These are phyloP conservation scores for Turdus rufiventris DNA, from an alignment of 2,113 vertebrate genomes.

Conservation along the genomic window DNA sequence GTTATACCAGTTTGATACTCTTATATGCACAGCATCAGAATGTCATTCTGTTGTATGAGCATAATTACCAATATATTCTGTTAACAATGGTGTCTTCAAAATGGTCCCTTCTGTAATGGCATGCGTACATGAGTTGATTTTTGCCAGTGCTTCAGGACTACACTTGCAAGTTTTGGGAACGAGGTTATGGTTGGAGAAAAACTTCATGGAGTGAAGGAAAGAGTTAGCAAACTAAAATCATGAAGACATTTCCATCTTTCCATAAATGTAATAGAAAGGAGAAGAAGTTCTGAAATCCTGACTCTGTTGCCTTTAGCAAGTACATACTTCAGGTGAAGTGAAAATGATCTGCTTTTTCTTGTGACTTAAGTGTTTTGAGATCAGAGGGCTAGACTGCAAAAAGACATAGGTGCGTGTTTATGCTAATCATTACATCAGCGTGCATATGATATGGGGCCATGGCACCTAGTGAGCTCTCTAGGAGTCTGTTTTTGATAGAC, in stretches of 20 bases:
- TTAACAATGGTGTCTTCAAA: background rate
- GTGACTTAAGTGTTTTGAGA: background rate
- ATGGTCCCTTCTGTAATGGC: background rate
- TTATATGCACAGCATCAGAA: background rate
- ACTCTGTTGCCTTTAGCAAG: background rate
- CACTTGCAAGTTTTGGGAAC: background rate
- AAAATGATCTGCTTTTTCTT: background rate
- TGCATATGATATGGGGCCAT: background rate
- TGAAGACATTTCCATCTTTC: background rate
- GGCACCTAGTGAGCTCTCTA: background rate
- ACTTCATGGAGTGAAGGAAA: background rate
- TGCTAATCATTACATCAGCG: background rate
- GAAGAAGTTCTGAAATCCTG: background rate
- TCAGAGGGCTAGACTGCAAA: background rate
- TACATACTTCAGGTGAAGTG: background rate
- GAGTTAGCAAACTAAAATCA: background rate
- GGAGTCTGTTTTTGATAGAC: background rate
- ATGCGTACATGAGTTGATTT: background rate
- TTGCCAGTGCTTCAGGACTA: background rate
- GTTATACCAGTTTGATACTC: background rate
- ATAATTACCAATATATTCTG: background rate
- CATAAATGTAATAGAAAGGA: background rate
- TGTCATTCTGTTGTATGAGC: background rate
- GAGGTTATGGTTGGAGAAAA: background rate
- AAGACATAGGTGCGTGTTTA: background rate